These are phyloP conservation scores for Hydrozoanthus tunicans DNA, from an alignment of 64 coral and sea anemone species.

Conservation along the genomic window DNA sequence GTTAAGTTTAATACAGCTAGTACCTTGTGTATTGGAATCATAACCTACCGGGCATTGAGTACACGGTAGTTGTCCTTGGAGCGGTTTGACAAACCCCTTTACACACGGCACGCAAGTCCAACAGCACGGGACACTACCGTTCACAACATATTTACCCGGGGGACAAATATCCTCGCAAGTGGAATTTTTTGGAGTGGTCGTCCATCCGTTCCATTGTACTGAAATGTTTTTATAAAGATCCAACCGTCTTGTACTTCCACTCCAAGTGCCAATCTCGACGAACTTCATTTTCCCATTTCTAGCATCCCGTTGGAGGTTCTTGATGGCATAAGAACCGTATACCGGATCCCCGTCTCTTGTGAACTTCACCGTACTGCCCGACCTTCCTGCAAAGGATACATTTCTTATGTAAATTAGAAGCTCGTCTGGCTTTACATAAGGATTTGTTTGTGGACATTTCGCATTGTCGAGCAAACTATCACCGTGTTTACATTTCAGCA, in stretches of 20 bases:
- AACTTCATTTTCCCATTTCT: slow-evolving; percentile 71
- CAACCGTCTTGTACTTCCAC: slow-evolving; percentile 50
- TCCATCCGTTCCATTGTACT: slow-evolving; percentile 76
- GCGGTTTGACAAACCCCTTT: slow-evolving; percentile 62
- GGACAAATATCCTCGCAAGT: slow-evolving; percentile 76
- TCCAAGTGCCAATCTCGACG: slow-evolving; percentile 75
- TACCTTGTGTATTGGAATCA: slow-evolving; percentile 66
- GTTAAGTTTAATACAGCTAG: slow-evolving; percentile 71
- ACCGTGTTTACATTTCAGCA: slow-evolving; percentile 72
- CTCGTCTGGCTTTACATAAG: slow-evolving; percentile 52
- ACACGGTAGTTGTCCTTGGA: slow-evolving; percentile 63
- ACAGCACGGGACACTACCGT: slow-evolving; percentile 76
- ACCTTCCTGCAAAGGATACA: slow-evolving; percentile 73
- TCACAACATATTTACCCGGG: slow-evolving; percentile 70
- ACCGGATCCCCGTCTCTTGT: slow-evolving; percentile 74
- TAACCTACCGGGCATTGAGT: slow-evolving; percentile 66
- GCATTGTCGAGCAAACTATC: slow-evolving; percentile 33
- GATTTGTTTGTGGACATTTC: slow-evolving; percentile 56
- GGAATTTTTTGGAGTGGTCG: slow-evolving; percentile 37
- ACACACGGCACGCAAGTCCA: slow-evolving; percentile 89
- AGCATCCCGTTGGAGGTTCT: slow-evolving; percentile 66
- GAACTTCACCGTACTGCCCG: slow-evolving; percentile 75
- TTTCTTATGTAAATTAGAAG: slow-evolving; percentile 75
- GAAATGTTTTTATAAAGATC: slow-evolving; percentile 19
- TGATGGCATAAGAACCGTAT: slow-evolving; percentile 86